These are phyloP conservation scores for Drepanosiphum platanoidis DNA, from an alignment of 2,888 invertebrate species.

Conservation along the genomic window DNA sequence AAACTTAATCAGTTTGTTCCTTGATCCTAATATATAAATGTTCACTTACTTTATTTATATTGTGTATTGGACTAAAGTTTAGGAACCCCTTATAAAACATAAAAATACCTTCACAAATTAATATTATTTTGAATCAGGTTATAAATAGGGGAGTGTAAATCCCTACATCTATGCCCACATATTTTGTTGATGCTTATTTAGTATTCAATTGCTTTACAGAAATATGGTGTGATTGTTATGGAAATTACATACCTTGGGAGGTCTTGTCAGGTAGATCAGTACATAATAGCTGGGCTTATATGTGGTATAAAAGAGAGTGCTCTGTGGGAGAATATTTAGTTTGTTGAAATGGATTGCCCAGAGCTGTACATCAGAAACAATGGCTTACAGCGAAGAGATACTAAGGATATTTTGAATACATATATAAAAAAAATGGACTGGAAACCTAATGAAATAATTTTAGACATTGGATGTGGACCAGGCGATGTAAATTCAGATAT, in stretches of 20 bases:
- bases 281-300: no score
- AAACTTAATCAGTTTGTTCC: no score
- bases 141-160: not conserved
- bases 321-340: constrained; percentile 24
- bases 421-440: constrained; percentile 66
- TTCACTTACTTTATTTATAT: no score
- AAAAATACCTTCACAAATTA: not conserved
- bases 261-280: not conserved
- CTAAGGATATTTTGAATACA: not conserved
- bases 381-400: constrained; percentile 40
- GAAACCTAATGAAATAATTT: constrained; percentile 70
- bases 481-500: constrained; percentile 67
- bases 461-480: constrained; percentile 67
- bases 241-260: constrained; percentile 21
- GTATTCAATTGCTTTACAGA: constrained; percentile 24
- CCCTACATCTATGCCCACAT: not conserved
- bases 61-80: no score
- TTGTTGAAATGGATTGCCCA: constrained; percentile 41
- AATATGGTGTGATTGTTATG: constrained; percentile 48
- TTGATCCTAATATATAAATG: no score
- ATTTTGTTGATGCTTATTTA: constrained; percentile 8
- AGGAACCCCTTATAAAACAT: constrained; percentile 5
- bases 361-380: constrained; percentile 28
- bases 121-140: constrained; percentile 41
- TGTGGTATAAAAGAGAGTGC: constrained; percentile 7